These are phyloP conservation scores for Piaya cayana DNA, from an alignment of 2,113 vertebrate genomes.

Conservation along the genomic window DNA sequence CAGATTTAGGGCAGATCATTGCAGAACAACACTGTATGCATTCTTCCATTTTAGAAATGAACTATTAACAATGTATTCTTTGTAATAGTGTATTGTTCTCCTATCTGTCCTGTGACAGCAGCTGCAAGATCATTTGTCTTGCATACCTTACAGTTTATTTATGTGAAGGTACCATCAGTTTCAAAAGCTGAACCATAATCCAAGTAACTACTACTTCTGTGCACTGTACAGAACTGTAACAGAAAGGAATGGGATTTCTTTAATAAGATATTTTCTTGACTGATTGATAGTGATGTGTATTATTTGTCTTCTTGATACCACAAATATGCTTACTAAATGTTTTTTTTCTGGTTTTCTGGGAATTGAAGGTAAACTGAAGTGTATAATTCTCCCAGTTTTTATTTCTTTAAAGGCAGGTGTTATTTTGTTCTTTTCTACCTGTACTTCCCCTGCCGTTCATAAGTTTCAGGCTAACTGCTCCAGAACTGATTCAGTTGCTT, in stretches of 20 bases:
- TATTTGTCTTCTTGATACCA: not conserved
- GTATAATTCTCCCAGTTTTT: not conserved
- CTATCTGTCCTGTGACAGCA: not conserved
- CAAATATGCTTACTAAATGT: not conserved
- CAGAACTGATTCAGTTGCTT: not conserved
- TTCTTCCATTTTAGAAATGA: not conserved
- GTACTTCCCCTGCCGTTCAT: not conserved
- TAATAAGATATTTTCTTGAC: not conserved
- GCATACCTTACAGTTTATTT: not conserved
- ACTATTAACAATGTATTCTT: not conserved
- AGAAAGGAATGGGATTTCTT: not conserved
- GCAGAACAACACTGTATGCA: accelerated
- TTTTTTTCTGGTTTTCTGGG: not conserved
- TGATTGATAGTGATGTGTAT: not conserved
- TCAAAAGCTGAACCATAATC: not conserved
- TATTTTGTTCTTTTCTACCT: not conserved
- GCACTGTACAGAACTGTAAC: not conserved
- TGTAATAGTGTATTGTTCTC: not conserved
- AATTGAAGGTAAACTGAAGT: not conserved
- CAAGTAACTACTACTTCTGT: not conserved
- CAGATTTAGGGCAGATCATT: not conserved
- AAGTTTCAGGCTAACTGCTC: not conserved
- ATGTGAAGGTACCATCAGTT: not conserved
- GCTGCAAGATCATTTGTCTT: not conserved
- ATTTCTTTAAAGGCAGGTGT: not conserved